Evolutionary conservation across 2,113 vertebrate species (phyloP), one percentile per base, ranked within the genome.

Genomic region (Naja naja): DNA sequence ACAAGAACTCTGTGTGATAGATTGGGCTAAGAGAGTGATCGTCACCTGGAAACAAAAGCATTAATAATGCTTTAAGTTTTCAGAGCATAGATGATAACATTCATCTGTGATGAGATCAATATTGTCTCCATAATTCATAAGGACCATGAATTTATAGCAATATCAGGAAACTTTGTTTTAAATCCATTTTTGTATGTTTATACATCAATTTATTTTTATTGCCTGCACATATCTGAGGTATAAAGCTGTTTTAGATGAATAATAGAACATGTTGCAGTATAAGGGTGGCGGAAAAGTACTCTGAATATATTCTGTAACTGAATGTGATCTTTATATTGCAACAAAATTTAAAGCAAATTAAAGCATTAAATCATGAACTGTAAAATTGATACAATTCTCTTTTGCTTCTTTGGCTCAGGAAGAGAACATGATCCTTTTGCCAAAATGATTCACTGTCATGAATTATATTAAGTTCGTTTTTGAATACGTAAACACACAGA

Each of bases 391-490:
- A 96, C 93, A 94, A 86, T 93, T 89, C 96, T 96, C 94, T 92
- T 92, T 87, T 94, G 88, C 90, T 96, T 91, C 55, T 91, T 96
- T 90, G 94, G 34, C 90, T 94, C 92, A 91, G 89, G 85, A 96
- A 92, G 94, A 81, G 96, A 96, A 94, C 53, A 96, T 58, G 94
- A 92, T 94, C 23, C 69, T 81, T 94, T 93, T 55, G 94, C 94
- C 95, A 97, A 55, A 96, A 94, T 96, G 95, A 97, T 96, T 97
- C 94, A 97, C 90, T 0, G 0, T 97, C 93, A 94, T 97, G 90
- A 95, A 25, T 97, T 96, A 89, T 95, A 95, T 93, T 94, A 39
- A 93, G 94, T 96, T 56, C 47, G 97, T 89, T 97, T 94, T 96
- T 74, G 91, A 94, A 88, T 94, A 91, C 94, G 93, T 95, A 96